phyloP scores from a whole-genome alignment of 2,797 vertebrate genomes.

The Menidia menidia region DNA sequence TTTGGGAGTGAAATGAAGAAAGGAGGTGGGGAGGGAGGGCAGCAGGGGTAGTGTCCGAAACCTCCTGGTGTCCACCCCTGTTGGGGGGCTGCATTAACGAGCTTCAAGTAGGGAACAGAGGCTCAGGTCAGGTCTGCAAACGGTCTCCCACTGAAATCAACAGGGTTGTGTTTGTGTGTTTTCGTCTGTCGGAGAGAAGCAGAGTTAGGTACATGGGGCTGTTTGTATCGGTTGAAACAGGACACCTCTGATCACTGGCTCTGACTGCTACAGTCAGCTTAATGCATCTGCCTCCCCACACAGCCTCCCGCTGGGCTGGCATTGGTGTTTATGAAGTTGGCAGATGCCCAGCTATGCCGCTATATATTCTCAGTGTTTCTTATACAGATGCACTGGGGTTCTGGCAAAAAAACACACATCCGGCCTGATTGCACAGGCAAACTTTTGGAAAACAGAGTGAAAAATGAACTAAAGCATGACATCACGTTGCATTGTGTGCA shows the following conservation, averaged over 20 bases:
- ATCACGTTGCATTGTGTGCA: slow-evolving; percentile 65
- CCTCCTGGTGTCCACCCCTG: slow-evolving; percentile 78
- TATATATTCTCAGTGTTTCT: slow-evolving; percentile 45
- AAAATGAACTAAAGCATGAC: slow-evolving; percentile 58
- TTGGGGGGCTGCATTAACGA: slow-evolving; percentile 83
- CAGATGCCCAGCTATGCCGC: slow-evolving; percentile 49
- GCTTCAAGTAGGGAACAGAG: slow-evolving; percentile 78
- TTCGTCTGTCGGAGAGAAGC: slow-evolving; percentile 16
- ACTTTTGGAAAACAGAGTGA: slow-evolving; percentile 47
- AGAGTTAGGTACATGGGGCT: slow-evolving; percentile 53
- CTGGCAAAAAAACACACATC: slow-evolving; percentile 39
- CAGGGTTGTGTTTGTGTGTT: slow-evolving; percentile 46
- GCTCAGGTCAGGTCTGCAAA: slow-evolving; percentile 76
- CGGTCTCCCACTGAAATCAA: slow-evolving; percentile 83
- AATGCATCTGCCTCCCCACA: slow-evolving; percentile 40
- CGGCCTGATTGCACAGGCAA: slow-evolving; percentile 42
- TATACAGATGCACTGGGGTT: slow-evolving; percentile 31
- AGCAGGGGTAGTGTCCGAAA: slow-evolving; percentile 52
- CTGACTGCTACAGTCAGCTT: slow-evolving; percentile 46
- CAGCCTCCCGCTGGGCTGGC: slow-evolving; percentile 58
- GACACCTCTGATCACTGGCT: slow-evolving; percentile 71
- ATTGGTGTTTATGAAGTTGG: slow-evolving; percentile 50
- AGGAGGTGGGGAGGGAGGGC: slow-evolving; percentile 7
- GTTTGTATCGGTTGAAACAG: slow-evolving; percentile 74
- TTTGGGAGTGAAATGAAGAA: slow-evolving; percentile 33